Base-by-base conservation (phyloP, 2,888 invertebrate species). In the Epinotia ramella region DNA sequence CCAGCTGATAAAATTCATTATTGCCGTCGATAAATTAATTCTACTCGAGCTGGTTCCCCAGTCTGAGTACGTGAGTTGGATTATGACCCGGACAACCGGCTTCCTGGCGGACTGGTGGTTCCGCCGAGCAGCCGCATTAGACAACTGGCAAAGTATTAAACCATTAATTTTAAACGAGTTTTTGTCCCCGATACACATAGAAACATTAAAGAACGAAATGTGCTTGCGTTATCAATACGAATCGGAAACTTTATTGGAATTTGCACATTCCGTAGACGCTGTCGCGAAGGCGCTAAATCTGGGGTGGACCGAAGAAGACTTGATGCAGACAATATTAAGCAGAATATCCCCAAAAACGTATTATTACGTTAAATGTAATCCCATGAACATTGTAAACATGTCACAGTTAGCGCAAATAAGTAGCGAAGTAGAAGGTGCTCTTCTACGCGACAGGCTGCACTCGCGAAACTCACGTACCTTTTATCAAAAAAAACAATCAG, bases 101-200 rank as follows among this genome's bases (percentile, higher is more conserved):
- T 59, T 68, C 11, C 57, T 68, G 2, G 68, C 68, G 6, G 16
- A 68, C n/a, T 68, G 68, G 68, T 68, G 68, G 68, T 59, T 68
- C 20, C 57, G 49, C 46, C 46, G 49, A 46, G 65, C 49, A 24
- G 49, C 46, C 16, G 11, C 3, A 20, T 49, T 65, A 46, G 18
- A 65, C 33, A 65, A 12, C 18, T 68, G 57, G 46, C 46, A 46
- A 46, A 46, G 13, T 46, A 46, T 46, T 13, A 46, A 46, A 16
- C 46, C 46, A 13, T 46, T 46, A 3, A 46, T 46, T 46, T 46
- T 46, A 46, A 46, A 13, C 13, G 46, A 46, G 13, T 46, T 46
- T 13, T 13, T 46, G 13, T 46, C 46, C 13, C 46, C 46, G 13
- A 46, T 46, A 46, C 46, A 46, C 3, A 65, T 49, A 16, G 65